phyloP scores from a whole-genome alignment of 2,797 vertebrate genomes.

The Melanotaenia pygmaea region DNA sequence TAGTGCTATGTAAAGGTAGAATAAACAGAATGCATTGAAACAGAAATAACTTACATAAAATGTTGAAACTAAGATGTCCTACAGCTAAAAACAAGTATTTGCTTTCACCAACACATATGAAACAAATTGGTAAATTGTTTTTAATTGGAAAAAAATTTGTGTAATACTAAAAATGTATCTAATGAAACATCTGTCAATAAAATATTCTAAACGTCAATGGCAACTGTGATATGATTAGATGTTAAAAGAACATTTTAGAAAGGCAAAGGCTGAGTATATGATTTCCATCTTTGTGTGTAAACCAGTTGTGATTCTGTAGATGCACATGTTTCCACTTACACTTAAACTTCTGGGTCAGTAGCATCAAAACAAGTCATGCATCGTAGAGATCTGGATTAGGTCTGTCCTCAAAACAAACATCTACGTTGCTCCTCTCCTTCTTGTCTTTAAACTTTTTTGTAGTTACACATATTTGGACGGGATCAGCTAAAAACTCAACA shows the following conservation, averaged over 20 bases:
- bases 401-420: not conserved
- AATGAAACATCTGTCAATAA: not conserved
- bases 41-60: not conserved
- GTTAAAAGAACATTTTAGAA: not conserved
- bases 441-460: not conserved
- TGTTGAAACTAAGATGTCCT: not conserved
- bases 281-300: not conserved
- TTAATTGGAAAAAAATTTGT: not conserved
- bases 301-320: not conserved
- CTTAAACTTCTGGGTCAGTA: not conserved
- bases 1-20: not conserved
- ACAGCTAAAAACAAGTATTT: not conserved
- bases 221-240: not conserved
- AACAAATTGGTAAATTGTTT: not conserved
- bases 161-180: not conserved
- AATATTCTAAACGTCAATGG: not conserved
- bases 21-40: not conserved
- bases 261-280: not conserved
- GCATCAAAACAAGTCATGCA: not conserved
- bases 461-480: not conserved
- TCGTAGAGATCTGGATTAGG: not conserved
- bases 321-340: not conserved
- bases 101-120: not conserved
- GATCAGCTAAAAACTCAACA: not conserved
- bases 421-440: not conserved